Percentiles rank a stretch among this genome's conserved stretches.
Conservation (phyloP, 2,888 invertebrate species). For the Merodon equestris region DNA sequence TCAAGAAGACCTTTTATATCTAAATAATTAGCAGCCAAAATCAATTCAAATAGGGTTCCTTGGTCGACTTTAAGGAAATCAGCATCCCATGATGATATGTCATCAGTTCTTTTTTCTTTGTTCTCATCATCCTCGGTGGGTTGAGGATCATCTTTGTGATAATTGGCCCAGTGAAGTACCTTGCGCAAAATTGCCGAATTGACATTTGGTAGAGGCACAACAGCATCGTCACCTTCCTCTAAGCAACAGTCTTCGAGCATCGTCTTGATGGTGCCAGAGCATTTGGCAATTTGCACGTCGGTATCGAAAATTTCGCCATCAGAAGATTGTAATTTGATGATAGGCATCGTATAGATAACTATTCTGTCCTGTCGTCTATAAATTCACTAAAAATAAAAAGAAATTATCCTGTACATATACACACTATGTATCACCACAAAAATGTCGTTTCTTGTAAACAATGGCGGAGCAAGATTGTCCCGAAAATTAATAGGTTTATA, state of each 20-base stretch:
- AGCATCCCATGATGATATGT: slow-evolving; percentile 99
- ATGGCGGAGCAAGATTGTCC: slow-evolving; percentile 38
- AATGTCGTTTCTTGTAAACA: slow-evolving; percentile 36
- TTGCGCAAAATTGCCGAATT: slow-evolving; percentile 97
- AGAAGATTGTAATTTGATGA: slow-evolving; percentile 95
- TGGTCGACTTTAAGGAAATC: slow-evolving; percentile 99
- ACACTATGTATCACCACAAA: background rate
- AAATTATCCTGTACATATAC: background rate
- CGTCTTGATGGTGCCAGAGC: slow-evolving; percentile 98
- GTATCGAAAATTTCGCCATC: slow-evolving; percentile 98
- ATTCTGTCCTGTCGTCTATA: background rate
- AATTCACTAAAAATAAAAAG: slow-evolving; percentile 19
- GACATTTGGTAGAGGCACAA: slow-evolving; percentile 97
- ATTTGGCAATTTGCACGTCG: slow-evolving; percentile 97
- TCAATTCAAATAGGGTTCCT: slow-evolving; percentile 96
- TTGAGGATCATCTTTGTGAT: slow-evolving; percentile 97
- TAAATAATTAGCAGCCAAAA: slow-evolving; percentile 97
- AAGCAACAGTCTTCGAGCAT: slow-evolving; percentile 97
- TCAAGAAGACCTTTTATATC: slow-evolving; percentile 97
- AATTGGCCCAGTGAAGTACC: slow-evolving; percentile 95
- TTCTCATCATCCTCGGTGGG: slow-evolving; percentile 98
- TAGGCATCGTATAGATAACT: slow-evolving; percentile 86
- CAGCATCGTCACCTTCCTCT: slow-evolving; percentile 94
- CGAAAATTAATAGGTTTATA: no score
- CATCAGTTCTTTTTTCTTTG: slow-evolving; percentile 98